Conservation (phyloP, 2,113 vertebrate genomes). For the Aix galericulata region DNA sequence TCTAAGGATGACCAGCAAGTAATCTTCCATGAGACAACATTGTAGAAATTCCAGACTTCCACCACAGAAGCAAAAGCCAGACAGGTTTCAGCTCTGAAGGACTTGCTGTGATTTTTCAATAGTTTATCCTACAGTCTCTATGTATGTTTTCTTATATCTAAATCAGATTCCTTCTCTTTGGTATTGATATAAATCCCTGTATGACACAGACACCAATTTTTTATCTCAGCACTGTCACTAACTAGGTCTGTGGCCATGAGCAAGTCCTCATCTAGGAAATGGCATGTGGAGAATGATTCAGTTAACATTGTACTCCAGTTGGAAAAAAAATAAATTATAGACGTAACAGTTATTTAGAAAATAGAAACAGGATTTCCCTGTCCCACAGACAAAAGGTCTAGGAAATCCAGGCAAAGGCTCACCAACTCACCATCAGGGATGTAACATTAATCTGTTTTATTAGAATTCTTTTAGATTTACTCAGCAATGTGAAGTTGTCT, state of each 20-base stretch:
- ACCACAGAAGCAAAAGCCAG: background rate
- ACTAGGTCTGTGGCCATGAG: background rate
- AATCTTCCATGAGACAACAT: background rate
- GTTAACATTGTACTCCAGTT: background rate
- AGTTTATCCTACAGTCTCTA: background rate
- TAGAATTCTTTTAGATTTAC: background rate
- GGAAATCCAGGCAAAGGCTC: background rate
- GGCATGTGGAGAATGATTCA: background rate
- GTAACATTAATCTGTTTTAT: background rate
- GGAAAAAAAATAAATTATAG: background rate
- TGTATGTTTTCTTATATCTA: background rate
- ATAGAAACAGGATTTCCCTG: background rate
- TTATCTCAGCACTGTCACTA: background rate
- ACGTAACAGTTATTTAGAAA: background rate
- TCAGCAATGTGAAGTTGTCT: background rate
- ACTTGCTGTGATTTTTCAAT: background rate
- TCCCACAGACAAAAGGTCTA: background rate
- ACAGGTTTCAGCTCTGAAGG: background rate
- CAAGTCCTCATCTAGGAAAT: background rate
- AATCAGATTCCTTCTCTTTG: background rate
- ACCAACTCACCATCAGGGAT: background rate
- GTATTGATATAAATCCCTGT: background rate
- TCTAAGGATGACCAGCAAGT: constrained; percentile 25
- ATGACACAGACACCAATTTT: background rate
- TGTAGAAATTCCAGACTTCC: background rate